Base-by-base conservation (phyloP, 2,797 vertebrate genomes). In the Ctenochaetus hawaiiensis region DNA sequence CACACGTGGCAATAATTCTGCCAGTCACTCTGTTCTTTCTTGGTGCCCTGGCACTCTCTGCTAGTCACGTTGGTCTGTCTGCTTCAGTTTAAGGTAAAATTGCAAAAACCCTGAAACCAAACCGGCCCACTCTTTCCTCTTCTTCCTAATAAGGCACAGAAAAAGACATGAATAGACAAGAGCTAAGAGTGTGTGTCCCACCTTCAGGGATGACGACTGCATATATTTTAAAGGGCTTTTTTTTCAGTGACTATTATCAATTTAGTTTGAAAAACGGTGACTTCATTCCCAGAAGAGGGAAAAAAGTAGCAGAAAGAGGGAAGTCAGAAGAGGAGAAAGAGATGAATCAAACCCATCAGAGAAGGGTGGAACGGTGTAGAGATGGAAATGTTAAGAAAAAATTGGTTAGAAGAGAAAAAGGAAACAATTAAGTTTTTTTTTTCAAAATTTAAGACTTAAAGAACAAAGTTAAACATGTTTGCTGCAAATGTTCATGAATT, bases 131-230 rank as follows among this genome's bases (percentile, higher is more conserved):
- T 75, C 53, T 51, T 66, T 53, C 37, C 30, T 41, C 79, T 17
- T 89, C 89, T 88, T 72, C 93, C 94, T 95, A 93, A 95, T 94
- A 95, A 95, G 93, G 91, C 73, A 61, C 92, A 93, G 81, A 81
- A 84, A 71, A 76, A 65, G 30, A 81, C 76, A 82, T 71, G 75
- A 79, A 88, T 73, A 72, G 61, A 78, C 56, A 51, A 57, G 48
- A 8, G 37, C 54, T 72, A 48, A 8, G 37, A 78, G 59, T 57
- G 37, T 62, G 62, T 68, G 62, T 80, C 60, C 67, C 41, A 72
- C 47, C 53, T 73, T 83, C 47, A 51, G 76, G 72, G 77, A 88
- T 83, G 86, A 78, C 52, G 67, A 74, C 77, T 57, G 75, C 77
- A 78, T 86, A 67, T 58, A 85, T 86, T 86, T 82, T 3, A 54